Base-by-base conservation (phyloP, 2,888 invertebrate species). In the Agonopterix subpropinquella region DNA sequence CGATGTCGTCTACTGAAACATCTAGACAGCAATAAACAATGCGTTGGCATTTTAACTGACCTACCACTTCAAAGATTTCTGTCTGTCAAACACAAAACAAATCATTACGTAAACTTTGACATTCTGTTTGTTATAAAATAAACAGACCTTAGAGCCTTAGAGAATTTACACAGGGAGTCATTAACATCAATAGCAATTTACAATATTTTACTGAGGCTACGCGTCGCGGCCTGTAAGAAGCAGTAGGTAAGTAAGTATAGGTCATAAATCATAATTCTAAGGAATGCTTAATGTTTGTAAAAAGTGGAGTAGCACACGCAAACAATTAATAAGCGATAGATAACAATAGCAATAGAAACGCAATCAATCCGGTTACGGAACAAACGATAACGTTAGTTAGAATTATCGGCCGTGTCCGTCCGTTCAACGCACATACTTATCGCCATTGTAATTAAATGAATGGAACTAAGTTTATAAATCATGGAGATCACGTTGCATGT, bases 1-100 rank as follows among this genome's bases (percentile, higher is more conserved):
- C 62, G 65, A 43, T 47, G 47, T 50, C 48, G 62, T 61, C 62
- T 64, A 70, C 67, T 74, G 70, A 76, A 78, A 80, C 75, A 73
- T 67, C 66, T 62, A 28, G 67, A 67, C 62, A 58, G 65, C 64
- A 73, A 78, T 78, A 78, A 78, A 79, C 76, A 76, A 75, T 73
- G 62, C 63, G 62, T 60, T 67, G 69, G 63, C 70, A 68, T 70
- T 64, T 70, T 62, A 61, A 60, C 62, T 59, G 52, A 59, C 56
- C 59, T 59, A 67, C 54, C 53, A 36, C 47, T 47, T 47, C 47
- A 36, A 50, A 47, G 47, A 50, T 36, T 44, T 15, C 47, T 47
- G 36, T 42, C 41, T 11, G 7, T 45, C 43, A 42, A n/a, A 18
- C 8, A 48, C 43, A 49, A 47, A 59, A 11, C 39, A 39, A 9